A percentile compares a stretch with the other conserved stretches of the same genome.
Conservation (phyloP, 2,113 vertebrate genomes). For the Psophia crepitans region DNA sequence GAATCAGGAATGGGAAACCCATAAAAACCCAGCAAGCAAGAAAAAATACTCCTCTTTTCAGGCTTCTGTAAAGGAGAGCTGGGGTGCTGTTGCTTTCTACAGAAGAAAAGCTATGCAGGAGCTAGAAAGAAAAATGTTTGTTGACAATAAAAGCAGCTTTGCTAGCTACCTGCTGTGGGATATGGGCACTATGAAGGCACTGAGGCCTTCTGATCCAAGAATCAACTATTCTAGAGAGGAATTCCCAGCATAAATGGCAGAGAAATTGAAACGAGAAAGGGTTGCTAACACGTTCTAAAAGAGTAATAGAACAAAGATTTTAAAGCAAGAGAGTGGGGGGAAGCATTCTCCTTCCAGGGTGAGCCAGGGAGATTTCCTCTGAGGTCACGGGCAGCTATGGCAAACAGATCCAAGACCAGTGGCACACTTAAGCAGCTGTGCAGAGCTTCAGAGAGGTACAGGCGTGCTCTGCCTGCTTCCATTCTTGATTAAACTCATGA, state of each 20-base stretch:
- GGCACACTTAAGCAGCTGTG: background rate
- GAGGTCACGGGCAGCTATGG: background rate
- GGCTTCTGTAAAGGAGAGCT: background rate
- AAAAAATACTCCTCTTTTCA: background rate
- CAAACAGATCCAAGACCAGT: background rate
- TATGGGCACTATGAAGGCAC: background rate
- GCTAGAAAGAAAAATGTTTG: background rate
- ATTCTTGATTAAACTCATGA: too few species aligned
- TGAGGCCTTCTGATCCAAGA: background rate
- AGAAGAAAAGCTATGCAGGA: background rate
- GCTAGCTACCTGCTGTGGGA: background rate
- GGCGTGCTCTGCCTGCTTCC: background rate
- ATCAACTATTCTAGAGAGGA: background rate
- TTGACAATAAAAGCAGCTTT: background rate
- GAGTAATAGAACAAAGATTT: background rate
- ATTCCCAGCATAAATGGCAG: background rate
- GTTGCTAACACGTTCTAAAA: background rate
- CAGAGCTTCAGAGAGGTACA: background rate
- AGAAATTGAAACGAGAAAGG: background rate
- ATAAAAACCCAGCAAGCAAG: background rate
- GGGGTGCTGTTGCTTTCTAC: background rate
- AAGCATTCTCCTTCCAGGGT: background rate
- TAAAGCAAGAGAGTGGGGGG: background rate
- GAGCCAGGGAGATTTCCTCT: background rate
- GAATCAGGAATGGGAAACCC: background rate